Conservation (phyloP, 2,888 invertebrate genomes). For the Acleris cristana region DNA sequence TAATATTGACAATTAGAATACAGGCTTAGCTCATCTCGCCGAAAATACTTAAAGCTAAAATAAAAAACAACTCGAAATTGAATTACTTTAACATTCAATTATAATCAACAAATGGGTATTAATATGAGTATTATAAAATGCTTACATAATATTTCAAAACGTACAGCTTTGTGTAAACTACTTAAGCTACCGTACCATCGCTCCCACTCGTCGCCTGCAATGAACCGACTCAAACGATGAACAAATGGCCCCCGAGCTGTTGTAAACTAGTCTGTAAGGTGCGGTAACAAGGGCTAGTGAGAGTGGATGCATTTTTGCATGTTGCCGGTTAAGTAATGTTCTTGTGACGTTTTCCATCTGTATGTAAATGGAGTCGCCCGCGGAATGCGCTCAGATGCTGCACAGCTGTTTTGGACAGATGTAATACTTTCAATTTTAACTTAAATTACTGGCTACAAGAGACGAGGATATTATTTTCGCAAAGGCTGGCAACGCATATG, state of each 20-base stretch:
- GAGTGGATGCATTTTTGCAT: slow-evolving; percentile 46
- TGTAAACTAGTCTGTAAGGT: slow-evolving; percentile 38
- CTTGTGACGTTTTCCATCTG: slow-evolving; percentile 73
- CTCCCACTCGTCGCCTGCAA: slow-evolving; percentile 12
- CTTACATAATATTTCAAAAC: too few relatives aligned
- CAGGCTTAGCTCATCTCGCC: too few relatives aligned
- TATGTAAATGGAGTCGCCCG: slow-evolving; percentile 67
- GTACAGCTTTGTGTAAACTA: background rate
- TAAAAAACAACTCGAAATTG: too few relatives aligned
- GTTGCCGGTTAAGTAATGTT: slow-evolving; percentile 65
- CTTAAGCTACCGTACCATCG: background rate
- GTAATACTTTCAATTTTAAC: background rate
- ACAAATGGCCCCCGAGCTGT: slow-evolving; percentile 9
- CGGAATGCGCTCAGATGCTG: slow-evolving; percentile 33
- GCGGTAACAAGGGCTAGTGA: slow-evolving; percentile 37
- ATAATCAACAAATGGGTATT: too few relatives aligned
- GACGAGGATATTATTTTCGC: background rate
- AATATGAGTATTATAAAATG: too few relatives aligned
- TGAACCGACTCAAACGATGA: background rate
- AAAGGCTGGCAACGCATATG: background rate
- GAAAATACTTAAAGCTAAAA: too few relatives aligned
- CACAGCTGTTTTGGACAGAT: slow-evolving; percentile 9
- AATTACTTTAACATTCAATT: too few relatives aligned
- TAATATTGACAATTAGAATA: too few relatives aligned
- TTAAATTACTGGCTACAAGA: background rate